Percentiles rank a stretch among this genome's conserved stretches.
These are phyloP conservation scores for Syngnathus scovelli DNA, from an alignment of 2,113 vertebrate genomes.

Conservation along the genomic window DNA sequence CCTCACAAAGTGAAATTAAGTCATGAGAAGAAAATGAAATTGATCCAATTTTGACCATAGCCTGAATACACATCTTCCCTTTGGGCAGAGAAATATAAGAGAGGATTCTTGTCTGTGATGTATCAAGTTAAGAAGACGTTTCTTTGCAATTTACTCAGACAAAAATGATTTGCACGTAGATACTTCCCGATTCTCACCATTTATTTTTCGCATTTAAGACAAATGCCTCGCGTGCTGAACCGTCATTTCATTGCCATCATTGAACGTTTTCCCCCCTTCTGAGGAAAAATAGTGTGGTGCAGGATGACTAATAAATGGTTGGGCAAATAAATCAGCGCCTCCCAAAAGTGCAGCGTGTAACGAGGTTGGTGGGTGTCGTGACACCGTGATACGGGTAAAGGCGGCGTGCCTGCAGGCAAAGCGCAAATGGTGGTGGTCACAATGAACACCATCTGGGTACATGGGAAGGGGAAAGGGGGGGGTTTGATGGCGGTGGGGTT, in stretches of 20 bases:
- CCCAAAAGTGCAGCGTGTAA: slow-evolving; percentile 22
- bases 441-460: slow-evolving; percentile 77
- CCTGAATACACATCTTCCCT: too few relatives aligned
- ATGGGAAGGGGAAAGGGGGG: slow-evolving; percentile 47
- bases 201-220: not conserved
- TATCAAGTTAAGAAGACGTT: not conserved
- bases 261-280: not conserved
- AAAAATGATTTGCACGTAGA: too few relatives aligned
- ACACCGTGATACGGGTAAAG: slow-evolving; percentile 35
- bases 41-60: too few relatives aligned
- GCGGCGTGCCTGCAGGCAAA: slow-evolving; percentile 18
- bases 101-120: too few relatives aligned
- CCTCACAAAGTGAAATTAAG: too few relatives aligned
- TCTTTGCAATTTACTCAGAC: too few relatives aligned
- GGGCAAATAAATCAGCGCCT: slow-evolving; percentile 36
- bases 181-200: too few relatives aligned
- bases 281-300: not conserved
- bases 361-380: slow-evolving; percentile 21
- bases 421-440: slow-evolving; percentile 51
- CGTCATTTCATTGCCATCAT: not conserved
- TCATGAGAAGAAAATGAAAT: too few relatives aligned
- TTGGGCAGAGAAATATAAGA: too few relatives aligned
- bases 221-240: not conserved
- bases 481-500: slow-evolving; percentile 8
- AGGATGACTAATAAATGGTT: not conserved